Evolutionary conservation across 1,140 invertebrate species (phyloP), one percentile per base, ranked within the genome.

Genomic region (Neuroterus valhalla): DNA sequence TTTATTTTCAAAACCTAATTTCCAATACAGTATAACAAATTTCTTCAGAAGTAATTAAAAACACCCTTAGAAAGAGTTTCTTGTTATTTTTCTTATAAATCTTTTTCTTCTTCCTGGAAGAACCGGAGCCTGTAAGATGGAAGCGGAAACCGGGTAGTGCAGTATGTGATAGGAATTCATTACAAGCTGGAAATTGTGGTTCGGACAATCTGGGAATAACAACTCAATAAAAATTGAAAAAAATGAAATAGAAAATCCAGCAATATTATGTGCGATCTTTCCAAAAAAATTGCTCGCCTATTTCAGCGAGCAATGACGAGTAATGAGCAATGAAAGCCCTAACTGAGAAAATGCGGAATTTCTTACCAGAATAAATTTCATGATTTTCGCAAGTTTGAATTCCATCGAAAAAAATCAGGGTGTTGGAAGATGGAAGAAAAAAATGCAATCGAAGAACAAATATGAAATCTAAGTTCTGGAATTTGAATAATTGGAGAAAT

Each of bases 111-210:
- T 11, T n/a, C 12, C 8, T 38, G 14, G 23, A 62, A n/a, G 12
- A 62, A 1, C 2, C 23, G 5, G 19, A 31, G 52, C 26, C 52
- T 62, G 3, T n/a, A 62, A 31, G 55, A 23, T 14, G 23, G 23
- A 62, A 62, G 23, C 55, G 23, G 12, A 62, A 62, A 62, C 23
- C 23, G 55, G 26, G n/a, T 62, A 62, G 55, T 62, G 26, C n/a
- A 62, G n/a, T 62, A 38, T 62, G 55, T 62, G 26, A 62, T 26
- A 15, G 8, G 55, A 62, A 62, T 62, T 62, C 52, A 62, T 62
- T 38, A 62, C 12, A 14, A 55, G 4, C 11, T 12, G 4, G 31
- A 62, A 26, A 62, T 31, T 15, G 0, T 19, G 11, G 14, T n/a
- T 62, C 55, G 14, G 12, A n/a, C 26, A 62, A 26, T 31, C 55